A percentile compares a stretch with the other conserved stretches of the same genome.
Evolutionary conservation across 2,888 invertebrate species (phyloP).

Genomic region (Nysson spinosus): DNA sequence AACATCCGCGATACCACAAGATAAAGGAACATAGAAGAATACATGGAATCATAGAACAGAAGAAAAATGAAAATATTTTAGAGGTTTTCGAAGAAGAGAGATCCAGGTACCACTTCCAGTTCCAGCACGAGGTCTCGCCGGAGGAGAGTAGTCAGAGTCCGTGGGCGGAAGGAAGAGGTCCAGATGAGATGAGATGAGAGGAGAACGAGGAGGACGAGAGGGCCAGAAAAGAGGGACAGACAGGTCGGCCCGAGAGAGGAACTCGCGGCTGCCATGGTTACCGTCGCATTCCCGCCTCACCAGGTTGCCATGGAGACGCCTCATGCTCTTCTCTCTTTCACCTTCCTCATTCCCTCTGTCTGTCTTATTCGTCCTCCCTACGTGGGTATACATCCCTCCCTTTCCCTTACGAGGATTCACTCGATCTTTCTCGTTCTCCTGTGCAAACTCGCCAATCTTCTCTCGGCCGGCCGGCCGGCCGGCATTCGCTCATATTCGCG

Average conservation of each 20-base stretch:
- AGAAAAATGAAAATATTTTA: slow-evolving; percentile 31
- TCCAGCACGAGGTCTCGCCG: slow-evolving; percentile 40
- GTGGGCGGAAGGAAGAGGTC: slow-evolving; percentile 75
- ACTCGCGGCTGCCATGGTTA: slow-evolving; percentile 77
- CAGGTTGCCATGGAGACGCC: slow-evolving; percentile 81
- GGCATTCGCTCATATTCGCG: slow-evolving; percentile 54
- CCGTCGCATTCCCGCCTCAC: slow-evolving; percentile 77
- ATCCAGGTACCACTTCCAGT: slow-evolving; percentile 52
- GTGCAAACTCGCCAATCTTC: slow-evolving; percentile 36
- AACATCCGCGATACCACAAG: too few relatives aligned
- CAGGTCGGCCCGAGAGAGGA: slow-evolving; percentile 72
- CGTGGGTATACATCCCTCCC: background rate
- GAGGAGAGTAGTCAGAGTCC: slow-evolving; percentile 46
- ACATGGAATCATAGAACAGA: too few relatives aligned
- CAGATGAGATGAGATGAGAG: slow-evolving; percentile 57
- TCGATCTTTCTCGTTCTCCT: slow-evolving; percentile 24
- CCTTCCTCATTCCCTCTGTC: slow-evolving; percentile 29
- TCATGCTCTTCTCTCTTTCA: slow-evolving; percentile 54
- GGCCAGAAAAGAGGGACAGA: slow-evolving; percentile 71
- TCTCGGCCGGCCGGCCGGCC: slow-evolving; percentile 48
- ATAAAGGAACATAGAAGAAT: too few relatives aligned
- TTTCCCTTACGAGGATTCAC: slow-evolving; percentile 14
- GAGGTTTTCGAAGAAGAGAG: too few relatives aligned
- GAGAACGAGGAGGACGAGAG: slow-evolving; percentile 67
- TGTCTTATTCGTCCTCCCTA: slow-evolving; percentile 35